phyloP scores from a whole-genome alignment of 2,797 vertebrate genomes.

The Trachops cirrhosus region DNA sequence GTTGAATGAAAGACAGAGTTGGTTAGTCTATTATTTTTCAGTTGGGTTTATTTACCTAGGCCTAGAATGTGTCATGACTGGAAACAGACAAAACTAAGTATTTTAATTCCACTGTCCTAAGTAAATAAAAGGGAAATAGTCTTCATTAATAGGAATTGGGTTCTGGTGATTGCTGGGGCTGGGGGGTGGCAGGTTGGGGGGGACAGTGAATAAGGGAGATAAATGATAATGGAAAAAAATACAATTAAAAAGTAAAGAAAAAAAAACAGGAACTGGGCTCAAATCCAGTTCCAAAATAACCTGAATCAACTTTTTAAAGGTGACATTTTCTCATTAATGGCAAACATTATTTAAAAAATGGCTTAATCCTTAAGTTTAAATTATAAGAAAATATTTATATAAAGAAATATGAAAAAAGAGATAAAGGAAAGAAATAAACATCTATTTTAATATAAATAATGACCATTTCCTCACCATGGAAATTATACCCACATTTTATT shows the following conservation, averaged over 20 bases:
- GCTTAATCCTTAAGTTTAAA: conserved; percentile 43
- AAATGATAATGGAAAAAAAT: not conserved
- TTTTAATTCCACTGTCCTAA: conserved; percentile 20
- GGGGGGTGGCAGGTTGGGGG: too few species aligned
- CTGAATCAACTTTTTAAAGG: conserved; percentile 15
- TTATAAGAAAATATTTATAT: conserved; percentile 5
- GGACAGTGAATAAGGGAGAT: not conserved
- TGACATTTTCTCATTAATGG: conserved; percentile 24
- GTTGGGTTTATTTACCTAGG: conserved; percentile 58
- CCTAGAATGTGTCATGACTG: conserved; percentile 51
- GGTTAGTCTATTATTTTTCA: conserved; percentile 50
- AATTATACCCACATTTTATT: not conserved
- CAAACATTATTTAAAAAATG: conserved; percentile 14
- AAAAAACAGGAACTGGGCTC: conserved; percentile 15
- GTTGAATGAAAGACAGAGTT: conserved; percentile 13
- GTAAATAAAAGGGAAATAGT: conserved; percentile 39
- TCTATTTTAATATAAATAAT: not conserved
- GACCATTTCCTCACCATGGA: not conserved
- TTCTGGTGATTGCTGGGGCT: not conserved
- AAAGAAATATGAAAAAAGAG: conserved; percentile 9
- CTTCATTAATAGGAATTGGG: conserved; percentile 49
- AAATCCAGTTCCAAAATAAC: conserved; percentile 47
- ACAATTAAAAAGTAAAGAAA: conserved; percentile 16
- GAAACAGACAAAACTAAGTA: conserved; percentile 55
- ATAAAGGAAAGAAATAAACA: not conserved